Conservation (phyloP, 2,113 vertebrate species). For the Narcine bancroftii region DNA sequence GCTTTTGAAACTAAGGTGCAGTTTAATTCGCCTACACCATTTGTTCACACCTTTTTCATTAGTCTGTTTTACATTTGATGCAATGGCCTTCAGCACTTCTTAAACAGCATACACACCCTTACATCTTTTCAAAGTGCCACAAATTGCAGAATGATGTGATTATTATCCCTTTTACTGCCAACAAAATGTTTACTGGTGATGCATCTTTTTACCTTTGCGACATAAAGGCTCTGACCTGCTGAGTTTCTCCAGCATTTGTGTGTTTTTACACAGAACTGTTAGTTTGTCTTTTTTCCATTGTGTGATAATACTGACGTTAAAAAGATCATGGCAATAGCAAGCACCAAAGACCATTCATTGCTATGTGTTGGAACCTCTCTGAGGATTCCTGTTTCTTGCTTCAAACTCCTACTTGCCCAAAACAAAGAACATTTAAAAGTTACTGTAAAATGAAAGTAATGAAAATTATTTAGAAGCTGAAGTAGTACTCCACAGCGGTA, state of each 20-base stretch:
- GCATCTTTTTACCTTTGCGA: no score
- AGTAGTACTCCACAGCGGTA: neutral
- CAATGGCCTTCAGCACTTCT: neutral
- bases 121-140: neutral
- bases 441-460: neutral
- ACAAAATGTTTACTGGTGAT: no score
- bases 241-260: no score
- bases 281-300: neutral
- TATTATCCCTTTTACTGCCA: neutral
- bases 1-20: neutral
- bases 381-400: neutral
- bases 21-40: neutral
- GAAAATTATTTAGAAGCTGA: neutral
- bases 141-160: neutral
- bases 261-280: neutral
- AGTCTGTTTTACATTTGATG: neutral
- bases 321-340: neutral
- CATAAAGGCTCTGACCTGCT: no score
- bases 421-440: neutral
- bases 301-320: neutral
- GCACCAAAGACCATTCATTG: neutral
- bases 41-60: neutral
- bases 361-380: neutral
- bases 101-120: neutral
- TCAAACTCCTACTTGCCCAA: neutral